Conservation (phyloP, 2,888 invertebrate species). For the Pollenia angustigena region DNA sequence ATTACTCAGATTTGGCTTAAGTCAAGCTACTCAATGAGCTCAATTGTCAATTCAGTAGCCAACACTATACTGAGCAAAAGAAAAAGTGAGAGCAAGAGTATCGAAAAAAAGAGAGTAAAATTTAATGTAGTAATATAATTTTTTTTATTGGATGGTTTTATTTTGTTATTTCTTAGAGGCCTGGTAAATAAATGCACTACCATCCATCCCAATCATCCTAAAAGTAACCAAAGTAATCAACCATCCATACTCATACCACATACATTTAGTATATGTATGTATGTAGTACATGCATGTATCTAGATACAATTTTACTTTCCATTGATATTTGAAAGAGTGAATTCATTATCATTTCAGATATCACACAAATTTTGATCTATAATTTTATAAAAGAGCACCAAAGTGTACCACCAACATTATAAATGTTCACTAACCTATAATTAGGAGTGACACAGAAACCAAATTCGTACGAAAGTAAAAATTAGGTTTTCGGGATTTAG, state of each 20-base stretch:
- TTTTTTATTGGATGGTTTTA: constrained; percentile 9
- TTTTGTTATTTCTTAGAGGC: constrained; percentile 40
- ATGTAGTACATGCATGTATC: not conserved
- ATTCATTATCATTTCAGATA: constrained; percentile 1
- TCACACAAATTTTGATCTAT: not conserved
- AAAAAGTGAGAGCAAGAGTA: constrained; percentile 17
- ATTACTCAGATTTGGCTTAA: constrained; percentile 64
- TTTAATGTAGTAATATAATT: constrained; percentile 27
- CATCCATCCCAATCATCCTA: constrained; percentile 61
- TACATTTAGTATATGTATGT: not conserved
- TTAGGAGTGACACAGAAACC: no score
- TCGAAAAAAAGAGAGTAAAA: not conserved
- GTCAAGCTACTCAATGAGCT: constrained; percentile 66
- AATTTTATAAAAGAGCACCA: no score
- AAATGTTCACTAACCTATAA: no score
- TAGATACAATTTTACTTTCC: constrained; percentile 19
- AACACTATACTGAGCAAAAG: constrained; percentile 45
- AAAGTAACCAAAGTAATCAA: constrained; percentile 45
- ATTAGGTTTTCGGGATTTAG: no score
- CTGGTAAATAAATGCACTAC: constrained; percentile 54
- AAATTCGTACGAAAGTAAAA: no score
- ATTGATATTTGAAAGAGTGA: constrained; percentile 11
- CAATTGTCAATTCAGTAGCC: constrained; percentile 60
- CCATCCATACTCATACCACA: constrained; percentile 21
- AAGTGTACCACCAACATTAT: no score